Evolutionary conservation across 2,113 vertebrate species (phyloP).

Genomic region (Megatriorchis doriae): DNA sequence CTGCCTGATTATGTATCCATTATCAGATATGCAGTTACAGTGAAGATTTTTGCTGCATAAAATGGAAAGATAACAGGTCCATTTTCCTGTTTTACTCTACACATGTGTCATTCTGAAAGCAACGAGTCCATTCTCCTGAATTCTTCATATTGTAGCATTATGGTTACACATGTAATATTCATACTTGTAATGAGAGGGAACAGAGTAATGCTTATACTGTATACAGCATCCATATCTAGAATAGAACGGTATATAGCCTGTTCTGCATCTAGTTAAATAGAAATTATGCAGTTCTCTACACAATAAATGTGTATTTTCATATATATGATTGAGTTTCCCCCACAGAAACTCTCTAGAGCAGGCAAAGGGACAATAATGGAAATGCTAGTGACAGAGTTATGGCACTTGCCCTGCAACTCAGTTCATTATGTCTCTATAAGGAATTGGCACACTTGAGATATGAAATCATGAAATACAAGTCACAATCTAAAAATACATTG

Average conservation of each 20-base stretch:
- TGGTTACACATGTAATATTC: not conserved
- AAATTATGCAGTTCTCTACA: not conserved
- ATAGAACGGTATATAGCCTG: not conserved
- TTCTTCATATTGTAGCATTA: not conserved
- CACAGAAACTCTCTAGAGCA: not conserved
- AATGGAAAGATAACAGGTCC: not conserved
- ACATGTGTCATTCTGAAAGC: not conserved
- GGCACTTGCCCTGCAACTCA: not conserved
- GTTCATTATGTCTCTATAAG: slow-evolving; percentile 53
- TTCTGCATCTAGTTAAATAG: not conserved
- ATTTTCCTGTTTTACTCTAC: not conserved
- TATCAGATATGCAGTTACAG: not conserved
- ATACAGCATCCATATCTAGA: not conserved
- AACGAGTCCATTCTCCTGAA: not conserved
- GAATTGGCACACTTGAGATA: not conserved
- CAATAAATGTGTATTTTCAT: not conserved
- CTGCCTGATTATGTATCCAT: not conserved
- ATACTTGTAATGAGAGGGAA: not conserved
- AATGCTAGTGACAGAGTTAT: not conserved
- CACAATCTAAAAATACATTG: slow-evolving; percentile 9
- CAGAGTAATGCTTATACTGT: not conserved
- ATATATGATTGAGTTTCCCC: not conserved
- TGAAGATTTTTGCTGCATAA: not conserved
- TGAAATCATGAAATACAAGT: slow-evolving; percentile 34
- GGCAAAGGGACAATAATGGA: not conserved